phyloP scores from a whole-genome alignment of 2,888 invertebrate genomes.

The Drosophila parthenogenetica region DNA sequence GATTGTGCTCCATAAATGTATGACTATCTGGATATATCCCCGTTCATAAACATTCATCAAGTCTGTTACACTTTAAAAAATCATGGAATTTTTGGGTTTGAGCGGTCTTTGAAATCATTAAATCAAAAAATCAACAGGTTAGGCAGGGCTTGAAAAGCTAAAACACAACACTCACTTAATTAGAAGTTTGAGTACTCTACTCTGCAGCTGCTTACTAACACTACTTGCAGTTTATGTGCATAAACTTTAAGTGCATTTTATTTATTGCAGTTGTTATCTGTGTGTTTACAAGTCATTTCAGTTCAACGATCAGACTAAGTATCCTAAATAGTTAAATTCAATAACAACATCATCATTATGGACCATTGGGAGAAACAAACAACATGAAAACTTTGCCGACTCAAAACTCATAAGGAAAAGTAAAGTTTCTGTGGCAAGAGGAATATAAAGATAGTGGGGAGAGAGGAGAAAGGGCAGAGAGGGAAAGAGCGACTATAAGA shows the following conservation, averaged over 20 bases:
- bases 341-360: conserved; percentile 54
- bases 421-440: conserved; percentile 58
- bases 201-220: background rate
- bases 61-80: conserved; percentile 5
- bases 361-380: conserved; percentile 24
- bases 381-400: conserved; percentile 28
- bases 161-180: background rate
- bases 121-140: too few relatives aligned
- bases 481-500: conserved; percentile 18
- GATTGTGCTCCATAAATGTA: conserved; percentile 20
- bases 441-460: conserved; percentile 39
- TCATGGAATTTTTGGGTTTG: background rate
- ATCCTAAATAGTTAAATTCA: conserved; percentile 60
- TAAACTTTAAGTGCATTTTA: conserved; percentile 6
- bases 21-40: conserved; percentile 14
- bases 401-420: conserved; percentile 58
- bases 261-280: conserved; percentile 20
- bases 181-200: background rate
- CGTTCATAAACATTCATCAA: background rate
- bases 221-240: background rate
- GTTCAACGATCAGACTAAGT: conserved; percentile 23
- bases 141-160: background rate
- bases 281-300: conserved; percentile 35
- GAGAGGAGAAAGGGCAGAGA: conserved; percentile 36
- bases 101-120: too few relatives aligned